Conservation (phyloP, 2,797 vertebrate species). For the Leucoraja ocellata region DNA sequence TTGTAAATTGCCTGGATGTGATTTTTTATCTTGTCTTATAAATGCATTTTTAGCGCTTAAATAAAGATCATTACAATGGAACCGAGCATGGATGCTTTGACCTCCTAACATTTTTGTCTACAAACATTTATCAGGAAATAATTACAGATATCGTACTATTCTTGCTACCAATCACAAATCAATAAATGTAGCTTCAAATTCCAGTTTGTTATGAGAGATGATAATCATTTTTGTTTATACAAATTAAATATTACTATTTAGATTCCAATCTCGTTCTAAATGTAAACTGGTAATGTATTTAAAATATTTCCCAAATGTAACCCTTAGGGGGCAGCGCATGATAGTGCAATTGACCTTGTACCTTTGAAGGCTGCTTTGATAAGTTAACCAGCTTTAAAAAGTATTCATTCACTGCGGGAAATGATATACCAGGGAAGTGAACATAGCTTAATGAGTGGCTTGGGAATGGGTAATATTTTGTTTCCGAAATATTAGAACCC, state of each 20-base stretch:
- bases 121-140: background rate
- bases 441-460: no score
- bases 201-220: background rate
- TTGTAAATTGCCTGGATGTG: background rate
- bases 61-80: background rate
- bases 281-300: background rate
- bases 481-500: no score
- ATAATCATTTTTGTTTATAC: background rate
- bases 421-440: no score
- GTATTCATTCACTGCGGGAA: no score
- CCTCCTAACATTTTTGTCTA: background rate
- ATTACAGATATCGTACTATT: background rate
- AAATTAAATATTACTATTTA: background rate
- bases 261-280: background rate
- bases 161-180: background rate
- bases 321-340: background rate
- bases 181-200: background rate
- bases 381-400: background rate
- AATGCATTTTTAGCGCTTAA: background rate
- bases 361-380: background rate
- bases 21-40: background rate
- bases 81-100: background rate
- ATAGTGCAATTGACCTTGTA: background rate
- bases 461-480: no score
- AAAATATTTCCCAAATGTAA: background rate